Conservation (phyloP, 2,797 vertebrate genomes). For the Arnoldichthys spilopterus region DNA sequence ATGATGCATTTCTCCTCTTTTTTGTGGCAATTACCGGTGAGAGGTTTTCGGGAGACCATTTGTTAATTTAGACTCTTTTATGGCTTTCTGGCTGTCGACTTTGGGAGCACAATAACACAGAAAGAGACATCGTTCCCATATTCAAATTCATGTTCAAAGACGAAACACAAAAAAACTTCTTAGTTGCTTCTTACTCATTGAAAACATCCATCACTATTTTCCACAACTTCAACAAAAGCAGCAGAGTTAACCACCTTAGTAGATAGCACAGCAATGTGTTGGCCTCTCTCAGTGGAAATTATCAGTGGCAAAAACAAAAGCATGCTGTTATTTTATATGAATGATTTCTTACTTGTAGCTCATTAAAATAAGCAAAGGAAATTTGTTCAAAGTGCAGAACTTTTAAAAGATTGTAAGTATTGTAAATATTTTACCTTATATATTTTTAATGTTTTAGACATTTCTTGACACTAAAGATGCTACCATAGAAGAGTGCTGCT, state of each 20-base stretch:
- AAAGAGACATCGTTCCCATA: background rate
- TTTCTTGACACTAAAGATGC: no score
- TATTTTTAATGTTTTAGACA: no score
- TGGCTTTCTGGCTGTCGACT: background rate
- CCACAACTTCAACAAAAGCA: background rate
- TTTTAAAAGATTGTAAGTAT: no score
- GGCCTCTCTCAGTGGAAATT: background rate
- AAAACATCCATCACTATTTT: background rate
- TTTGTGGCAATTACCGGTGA: background rate
- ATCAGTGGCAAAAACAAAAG: no score
- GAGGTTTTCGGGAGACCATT: constrained; percentile 7
- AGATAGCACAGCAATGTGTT: background rate
- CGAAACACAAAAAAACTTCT: background rate
- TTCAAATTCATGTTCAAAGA: background rate
- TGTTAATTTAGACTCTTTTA: constrained; percentile 16
- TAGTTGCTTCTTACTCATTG: background rate
- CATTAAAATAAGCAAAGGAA: no score
- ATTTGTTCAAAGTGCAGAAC: no score
- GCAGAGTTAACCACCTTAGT: background rate
- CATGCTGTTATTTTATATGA: no score
- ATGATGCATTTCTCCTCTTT: constrained; percentile 27
- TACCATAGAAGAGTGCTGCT: no score
- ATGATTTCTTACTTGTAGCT: no score
- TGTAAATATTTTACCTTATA: no score
- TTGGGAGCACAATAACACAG: constrained; percentile 19